Evolutionary conservation across 2,888 invertebrate genomes (phyloP), one percentile per base, ranked within the genome.

Genomic region (Harpalus rubripes): DNA sequence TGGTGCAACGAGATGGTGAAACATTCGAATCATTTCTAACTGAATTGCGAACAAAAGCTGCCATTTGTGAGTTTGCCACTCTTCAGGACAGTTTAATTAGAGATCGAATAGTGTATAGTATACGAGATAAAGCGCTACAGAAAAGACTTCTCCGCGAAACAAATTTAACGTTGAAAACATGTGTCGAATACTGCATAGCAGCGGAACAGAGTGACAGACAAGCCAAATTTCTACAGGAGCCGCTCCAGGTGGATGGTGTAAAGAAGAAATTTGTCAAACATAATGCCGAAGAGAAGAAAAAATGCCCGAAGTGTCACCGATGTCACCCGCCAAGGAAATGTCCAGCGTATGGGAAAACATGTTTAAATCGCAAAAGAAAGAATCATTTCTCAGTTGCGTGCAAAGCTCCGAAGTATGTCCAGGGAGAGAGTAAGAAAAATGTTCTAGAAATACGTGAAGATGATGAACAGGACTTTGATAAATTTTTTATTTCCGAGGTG

Each of bases 21-120:
- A 63, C 41, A n/a, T 87, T 88, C 63, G 87, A 87, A 10, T 58
- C 16, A 16, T 88, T 87, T 82, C 12, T 88, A 16, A 87, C 87
- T 7, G 87, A 87, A 0, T 68, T 88, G 10, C 87, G 87, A 74
- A 88, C 72, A 41, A 16, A 87, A 8, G 87, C 87, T 84, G 68
- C 83, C 3, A 86, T 86, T 44, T 88, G 87, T 87, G 85, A 85
- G 15, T 88, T 88, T 63, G 87, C 86, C 7, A 68, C 61, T 10
- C 78, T 87, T 7, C 86, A 86, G 81, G 87, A 87, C 26, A 86
- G 87, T 44, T 15, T 88, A 7, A 88, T 88, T 1, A 81, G 86
- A 82, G 88, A 88, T 61, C 78, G 87, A 10, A 86, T 88, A 1
- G 86, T 88, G 0, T 86, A 85, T 18, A 87, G 87, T 4, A 87